Evolutionary conservation across 2,113 vertebrate genomes (phyloP), one percentile per base, ranked within the genome.

Genomic region (Hylia prasina): DNA sequence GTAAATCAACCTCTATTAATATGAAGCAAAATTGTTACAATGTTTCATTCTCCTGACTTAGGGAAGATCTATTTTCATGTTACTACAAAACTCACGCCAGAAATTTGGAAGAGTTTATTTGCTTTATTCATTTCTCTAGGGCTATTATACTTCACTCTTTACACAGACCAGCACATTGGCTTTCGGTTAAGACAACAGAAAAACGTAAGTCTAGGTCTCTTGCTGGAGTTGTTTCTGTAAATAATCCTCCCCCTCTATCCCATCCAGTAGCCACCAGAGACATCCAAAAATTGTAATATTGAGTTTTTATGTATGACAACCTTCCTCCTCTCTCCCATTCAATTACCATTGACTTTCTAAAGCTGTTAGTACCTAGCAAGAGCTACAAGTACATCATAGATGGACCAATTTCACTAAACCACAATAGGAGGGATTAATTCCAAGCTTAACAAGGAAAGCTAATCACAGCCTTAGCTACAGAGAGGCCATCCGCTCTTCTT

Each of bases 111-210:
- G 37, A 61, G 21, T 80, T 87, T 85, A 69, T 82, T 85, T 85
- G 39, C 35, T 85, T 93, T 90, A 90, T 77, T 57, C 42, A 73
- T 91, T 95, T 24, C 64, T 91, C 57, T 66, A 77, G 63, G 45
- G 54, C 33, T 90, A 68, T 77, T 78, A 23, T 13, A 31, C 71
- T 92, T 85, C 37, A 40, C 44, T 92, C 27, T 82, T 88, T 73
- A 92, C 33, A 54, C 35, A 93, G 54, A 61, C 25, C 22, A 73
- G 33, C 5, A 4, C 39, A 77, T 5, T 90, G 51, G 57, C 65
- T 91, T 95, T 95, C 83, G 75, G 14, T 91, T 79, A 95, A 65
- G 35, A 84, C 53, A 88, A 82, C 11, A 85, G 66, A 94, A 90
- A 80, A 90, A 63, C 33, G 73, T 53, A 96, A 85, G 94, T 79